phyloP scores from a whole-genome alignment of 1,140 invertebrate genomes.

The Heliothis virescens region DNA sequence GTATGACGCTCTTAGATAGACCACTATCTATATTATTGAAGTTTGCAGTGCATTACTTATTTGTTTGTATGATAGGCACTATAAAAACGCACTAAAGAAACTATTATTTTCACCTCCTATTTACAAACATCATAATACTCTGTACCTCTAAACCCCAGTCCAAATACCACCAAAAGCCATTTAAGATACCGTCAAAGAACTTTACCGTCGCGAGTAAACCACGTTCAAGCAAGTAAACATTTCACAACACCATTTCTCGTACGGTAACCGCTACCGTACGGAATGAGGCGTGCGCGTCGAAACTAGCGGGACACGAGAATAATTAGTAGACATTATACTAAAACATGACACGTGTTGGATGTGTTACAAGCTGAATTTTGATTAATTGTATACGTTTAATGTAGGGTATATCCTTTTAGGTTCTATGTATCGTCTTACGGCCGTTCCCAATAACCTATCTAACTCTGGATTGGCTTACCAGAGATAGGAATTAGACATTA shows the following conservation, averaged over 20 bases:
- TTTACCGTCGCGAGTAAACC: background rate
- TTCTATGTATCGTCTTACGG: too few relatives aligned
- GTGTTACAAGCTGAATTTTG: background rate
- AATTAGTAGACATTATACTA: slow-evolving; percentile 42
- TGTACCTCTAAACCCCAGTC: background rate
- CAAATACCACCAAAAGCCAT: background rate
- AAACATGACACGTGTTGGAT: slow-evolving; percentile 36
- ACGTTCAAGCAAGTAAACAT: slow-evolving; percentile 27
- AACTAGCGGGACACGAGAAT: slow-evolving; percentile 34
- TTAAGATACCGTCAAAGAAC: slow-evolving; percentile 25
- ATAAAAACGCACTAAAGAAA: too few relatives aligned
- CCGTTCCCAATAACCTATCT: too few relatives aligned
- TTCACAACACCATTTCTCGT: slow-evolving; percentile 38
- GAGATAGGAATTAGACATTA: too few relatives aligned
- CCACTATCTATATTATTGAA: too few relatives aligned
- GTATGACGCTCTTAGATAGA: too few relatives aligned
- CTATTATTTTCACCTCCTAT: too few relatives aligned
- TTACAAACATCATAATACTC: too few relatives aligned
- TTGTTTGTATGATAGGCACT: too few relatives aligned
- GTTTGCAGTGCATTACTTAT: too few relatives aligned
- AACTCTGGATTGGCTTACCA: too few relatives aligned
- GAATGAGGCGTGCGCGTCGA: slow-evolving; percentile 14
- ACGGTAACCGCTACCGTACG: slow-evolving; percentile 39
- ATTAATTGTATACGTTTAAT: background rate
- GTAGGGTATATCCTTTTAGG: too few relatives aligned